Base-by-base conservation (phyloP, 2,888 invertebrate genomes). In the Monochamus alternatus region DNA sequence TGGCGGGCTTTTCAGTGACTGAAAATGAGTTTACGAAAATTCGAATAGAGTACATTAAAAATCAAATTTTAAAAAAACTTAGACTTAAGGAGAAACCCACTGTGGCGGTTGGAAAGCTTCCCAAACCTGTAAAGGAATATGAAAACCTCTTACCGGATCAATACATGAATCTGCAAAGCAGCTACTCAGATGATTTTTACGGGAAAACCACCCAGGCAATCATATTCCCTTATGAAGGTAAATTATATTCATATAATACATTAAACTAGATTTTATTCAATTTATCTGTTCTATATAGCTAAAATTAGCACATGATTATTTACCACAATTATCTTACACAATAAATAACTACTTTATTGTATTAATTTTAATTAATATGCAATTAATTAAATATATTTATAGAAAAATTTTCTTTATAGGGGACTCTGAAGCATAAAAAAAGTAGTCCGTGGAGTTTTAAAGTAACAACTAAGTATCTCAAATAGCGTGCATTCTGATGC, bases 121-220 rank as follows among this genome's bases (percentile, higher is more conserved):
- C 96, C 0, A 92, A 93, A 87, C 95, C 95, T 5, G 92, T 96
- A 77, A 93, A 94, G 63, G 94, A 94, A 82, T 95, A 95, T 7
- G 92, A 93, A 84, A 93, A 93, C 76, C 88, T 91, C 12, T 89
- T 92, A 78, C 90, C 91, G 38, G 87, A 88, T 60, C 88, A 88
- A 62, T 89, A 89, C 59, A 86, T 91, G 51, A 92, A 92, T 74
- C 89, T 91, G 22, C 90, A 91, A 0, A 90, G 91, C 14, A 91
- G 91, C 77, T 91, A 92, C 74, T 92, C 93, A 31, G 96, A 96
- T 83, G 95, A 95, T 84, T 96, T 95, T 82, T 96, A 95, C 84
- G 96, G 95, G 38, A 92, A 95, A 84, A 96, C 95, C 10, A 95
- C 95, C 80, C 95, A 95, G 90, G 95, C 95, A 82, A 95, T 96